Evolutionary conservation across 2,113 vertebrate genomes (phyloP).

Genomic region (Nerophis lumbriciformis): DNA sequence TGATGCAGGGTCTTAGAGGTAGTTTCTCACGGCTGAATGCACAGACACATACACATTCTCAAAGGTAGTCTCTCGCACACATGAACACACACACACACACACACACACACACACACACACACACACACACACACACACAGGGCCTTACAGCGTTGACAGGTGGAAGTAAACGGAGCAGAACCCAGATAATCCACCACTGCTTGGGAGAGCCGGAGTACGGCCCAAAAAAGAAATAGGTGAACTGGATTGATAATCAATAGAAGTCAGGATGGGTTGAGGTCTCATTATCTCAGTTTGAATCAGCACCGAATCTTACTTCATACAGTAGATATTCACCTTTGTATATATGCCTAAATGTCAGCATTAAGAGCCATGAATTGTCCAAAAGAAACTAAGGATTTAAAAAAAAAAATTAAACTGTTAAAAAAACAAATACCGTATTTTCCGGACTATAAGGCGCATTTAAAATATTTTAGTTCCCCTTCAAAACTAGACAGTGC

Average conservation of each 20-base stretch:
- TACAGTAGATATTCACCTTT: too few relatives aligned
- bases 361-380: background rate
- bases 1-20: constrained; percentile 75
- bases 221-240: constrained; percentile 26
- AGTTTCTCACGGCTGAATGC: constrained; percentile 81
- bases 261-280: background rate
- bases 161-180: constrained; percentile 84
- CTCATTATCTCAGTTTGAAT: background rate
- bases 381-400: background rate
- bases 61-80: constrained; percentile 42
- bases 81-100: constrained; percentile 46
- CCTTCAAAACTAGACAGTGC: too few relatives aligned
- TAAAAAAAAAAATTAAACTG: too few relatives aligned
- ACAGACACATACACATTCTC: constrained; percentile 60
- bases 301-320: background rate
- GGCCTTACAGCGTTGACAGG: constrained; percentile 77
- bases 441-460: too few relatives aligned
- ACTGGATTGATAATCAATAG: constrained; percentile 15
- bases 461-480: too few relatives aligned
- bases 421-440: too few relatives aligned
- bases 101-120: constrained; percentile 43
- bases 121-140: constrained; percentile 51
- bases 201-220: constrained; percentile 50
- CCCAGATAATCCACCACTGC: constrained; percentile 80
- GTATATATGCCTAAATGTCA: too few relatives aligned